Evolutionary conservation across 2,888 invertebrate genomes (phyloP).

Genomic region (Lasioglossum morio): DNA sequence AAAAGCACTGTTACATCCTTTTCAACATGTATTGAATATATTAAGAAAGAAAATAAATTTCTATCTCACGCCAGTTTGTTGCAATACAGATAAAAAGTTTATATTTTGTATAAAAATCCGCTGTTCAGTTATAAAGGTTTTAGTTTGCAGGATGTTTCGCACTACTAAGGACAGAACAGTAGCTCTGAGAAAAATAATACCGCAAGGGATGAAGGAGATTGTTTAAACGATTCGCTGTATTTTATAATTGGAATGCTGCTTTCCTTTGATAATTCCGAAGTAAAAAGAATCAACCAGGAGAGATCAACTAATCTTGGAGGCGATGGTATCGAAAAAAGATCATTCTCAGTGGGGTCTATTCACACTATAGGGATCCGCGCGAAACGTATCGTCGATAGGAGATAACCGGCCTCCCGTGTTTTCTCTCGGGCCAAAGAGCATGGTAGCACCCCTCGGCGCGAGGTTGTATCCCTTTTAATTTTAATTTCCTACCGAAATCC

Average conservation of each 20-base stretch:
- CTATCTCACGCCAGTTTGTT: too few relatives aligned
- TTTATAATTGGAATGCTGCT: background rate
- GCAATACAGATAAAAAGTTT: too few relatives aligned
- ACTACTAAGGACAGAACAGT: background rate
- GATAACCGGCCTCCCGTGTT: conserved; percentile 50
- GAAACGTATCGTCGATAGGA: conserved; percentile 53
- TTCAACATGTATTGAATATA: too few relatives aligned
- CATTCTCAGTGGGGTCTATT: background rate
- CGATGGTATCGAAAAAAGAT: background rate
- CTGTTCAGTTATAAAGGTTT: too few relatives aligned
- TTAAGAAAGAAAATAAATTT: too few relatives aligned
- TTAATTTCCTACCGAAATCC: conserved; percentile 82
- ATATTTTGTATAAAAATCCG: too few relatives aligned
- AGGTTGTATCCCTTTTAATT: conserved; percentile 77
- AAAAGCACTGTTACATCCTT: too few relatives aligned
- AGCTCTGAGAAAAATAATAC: background rate
- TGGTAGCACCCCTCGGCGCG: conserved; percentile 60
- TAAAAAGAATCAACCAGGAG: background rate
- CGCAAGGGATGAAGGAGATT: background rate
- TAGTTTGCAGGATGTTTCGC: too few relatives aligned
- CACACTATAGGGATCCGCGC: conserved; percentile 25
- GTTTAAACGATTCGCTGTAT: background rate
- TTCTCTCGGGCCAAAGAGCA: conserved; percentile 65
- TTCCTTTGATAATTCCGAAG: background rate
- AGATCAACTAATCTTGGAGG: background rate